phyloP scores from a whole-genome alignment of 2,113 vertebrate species.

The Paraplagusia blochii region DNA sequence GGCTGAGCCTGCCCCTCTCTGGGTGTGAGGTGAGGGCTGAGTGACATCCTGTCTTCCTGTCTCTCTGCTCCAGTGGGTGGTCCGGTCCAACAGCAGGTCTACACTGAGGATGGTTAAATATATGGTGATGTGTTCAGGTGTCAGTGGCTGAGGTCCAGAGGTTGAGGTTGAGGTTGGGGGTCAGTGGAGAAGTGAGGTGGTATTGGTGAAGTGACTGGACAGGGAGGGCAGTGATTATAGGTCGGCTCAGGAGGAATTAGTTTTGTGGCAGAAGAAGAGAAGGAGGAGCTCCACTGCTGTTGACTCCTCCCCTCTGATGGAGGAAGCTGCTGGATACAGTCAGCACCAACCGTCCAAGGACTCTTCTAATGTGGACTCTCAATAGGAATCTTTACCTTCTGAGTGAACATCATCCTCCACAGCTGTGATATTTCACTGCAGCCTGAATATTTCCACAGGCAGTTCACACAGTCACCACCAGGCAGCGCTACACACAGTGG shows the following conservation, averaged over 20 bases:
- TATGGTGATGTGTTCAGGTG: not conserved
- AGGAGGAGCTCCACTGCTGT: constrained; percentile 3
- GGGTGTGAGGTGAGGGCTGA: constrained; percentile 59
- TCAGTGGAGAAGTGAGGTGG: constrained; percentile 16
- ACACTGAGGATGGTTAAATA: constrained; percentile 20
- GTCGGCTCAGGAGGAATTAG: constrained; percentile 3
- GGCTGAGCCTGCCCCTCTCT: constrained; percentile 24
- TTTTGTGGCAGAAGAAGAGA: constrained; percentile 15
- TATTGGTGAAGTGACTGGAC: constrained; percentile 14
- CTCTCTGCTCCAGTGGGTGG: constrained; percentile 60
- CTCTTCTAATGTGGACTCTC: no score
- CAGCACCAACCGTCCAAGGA: no score
- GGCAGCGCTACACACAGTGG: no score
- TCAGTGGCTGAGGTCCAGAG: constrained; percentile 5
- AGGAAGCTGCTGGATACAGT: not conserved
- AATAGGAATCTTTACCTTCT: no score
- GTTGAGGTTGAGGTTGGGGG: constrained; percentile 19
- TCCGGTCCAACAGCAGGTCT: constrained; percentile 41
- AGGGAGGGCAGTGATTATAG: constrained; percentile 20
- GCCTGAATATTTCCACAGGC: not conserved
- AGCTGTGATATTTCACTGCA: not conserved
- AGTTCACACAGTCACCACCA: no score
- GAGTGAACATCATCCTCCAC: no score
- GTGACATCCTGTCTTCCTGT: constrained; percentile 49
- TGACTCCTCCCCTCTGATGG: constrained; percentile 2